Evolutionary conservation across 1,140 invertebrate genomes (phyloP), one percentile per base, ranked within the genome.

Genomic region (Dryas iulia): DNA sequence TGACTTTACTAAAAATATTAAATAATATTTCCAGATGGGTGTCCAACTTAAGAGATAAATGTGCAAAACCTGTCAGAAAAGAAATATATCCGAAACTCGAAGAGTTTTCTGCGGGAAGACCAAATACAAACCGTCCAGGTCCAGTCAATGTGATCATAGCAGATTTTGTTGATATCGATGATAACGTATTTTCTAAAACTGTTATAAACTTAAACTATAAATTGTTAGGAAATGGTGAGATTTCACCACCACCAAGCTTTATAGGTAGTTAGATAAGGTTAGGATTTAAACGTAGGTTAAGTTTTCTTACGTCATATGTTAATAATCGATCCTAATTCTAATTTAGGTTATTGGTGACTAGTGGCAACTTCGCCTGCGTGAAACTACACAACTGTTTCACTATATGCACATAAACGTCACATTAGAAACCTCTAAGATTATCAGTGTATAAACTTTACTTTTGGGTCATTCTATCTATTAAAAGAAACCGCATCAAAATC

Each of bases 141-240:
- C 73, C 84, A 2, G 85, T 94, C 1, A 95, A 95, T 79, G 93
- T 95, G 0, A 92, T 95, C n/a, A 93, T 95, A 1, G 93, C 92
- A 0, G 94, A 95, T 78, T 95, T 94, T 69, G 86, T 94, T 0
- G 92, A 94, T 60, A 79, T 94, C 26, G 87, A 93, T 23, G 79
- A 94, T 21, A 88, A 90, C 1, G 67, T 92, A 26, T 95, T 94
- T 79, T 83, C 92, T 1, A 91, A 91, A 76, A 92, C 85, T 59
- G 92, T 95, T n/a, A 89, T 95, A 56, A 78, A 90, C 28, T 83
- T 95, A 12, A 95, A 95, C 79, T 82, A 77, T 54, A 93, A 93
- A 76, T 76, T 93, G 10, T 71, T 93, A 47, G 80, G 66, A 39
- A 81, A 84, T 67, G 82, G 71, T 14, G 74, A 84, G 57, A 39